Conservation (phyloP, 1,140 invertebrate species). For the Neocloeon triangulifer region DNA sequence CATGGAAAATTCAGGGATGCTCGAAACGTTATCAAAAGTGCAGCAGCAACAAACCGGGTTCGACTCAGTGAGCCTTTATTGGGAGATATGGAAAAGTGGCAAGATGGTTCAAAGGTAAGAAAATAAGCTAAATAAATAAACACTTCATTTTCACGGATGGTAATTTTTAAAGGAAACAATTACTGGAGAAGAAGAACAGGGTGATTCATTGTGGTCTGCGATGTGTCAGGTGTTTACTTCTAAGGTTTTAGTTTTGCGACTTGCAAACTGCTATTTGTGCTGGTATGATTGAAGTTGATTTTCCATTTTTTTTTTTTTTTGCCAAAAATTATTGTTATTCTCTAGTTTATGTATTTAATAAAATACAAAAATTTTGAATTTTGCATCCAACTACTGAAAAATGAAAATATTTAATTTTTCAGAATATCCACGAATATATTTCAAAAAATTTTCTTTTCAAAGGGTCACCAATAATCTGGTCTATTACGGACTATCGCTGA, state of each 20-base stretch:
- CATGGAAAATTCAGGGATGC: conserved; percentile 15
- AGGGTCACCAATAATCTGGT: conserved; percentile 34
- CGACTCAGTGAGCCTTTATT: conserved; percentile 2
- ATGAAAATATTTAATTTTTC: no score
- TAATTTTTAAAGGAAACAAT: conserved; percentile 8
- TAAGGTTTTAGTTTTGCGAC: conserved; percentile 28
- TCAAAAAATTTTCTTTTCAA: conserved; percentile 2
- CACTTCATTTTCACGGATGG: no score
- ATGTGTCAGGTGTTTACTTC: conserved; percentile 28
- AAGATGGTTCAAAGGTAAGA: conserved; percentile 15
- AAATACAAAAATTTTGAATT: no score
- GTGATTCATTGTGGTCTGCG: conserved; percentile 16
- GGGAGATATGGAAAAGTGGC: conserved; percentile 10
- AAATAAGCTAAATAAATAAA: conserved; percentile 7
- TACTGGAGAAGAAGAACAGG: conserved; percentile 9
- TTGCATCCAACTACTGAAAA: no score
- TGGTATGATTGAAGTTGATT: no score
- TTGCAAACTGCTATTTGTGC: conserved; percentile 37
- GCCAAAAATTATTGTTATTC: no score
- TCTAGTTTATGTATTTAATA: no score
- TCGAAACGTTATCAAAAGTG: conserved; percentile 28
- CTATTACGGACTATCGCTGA: conserved; percentile 61
- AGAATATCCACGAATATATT: no score
- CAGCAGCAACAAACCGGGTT: conserved; percentile 27
- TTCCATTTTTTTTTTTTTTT: no score